Conservation (phyloP, 2,888 invertebrate species). For the Drosophila sordidula region DNA sequence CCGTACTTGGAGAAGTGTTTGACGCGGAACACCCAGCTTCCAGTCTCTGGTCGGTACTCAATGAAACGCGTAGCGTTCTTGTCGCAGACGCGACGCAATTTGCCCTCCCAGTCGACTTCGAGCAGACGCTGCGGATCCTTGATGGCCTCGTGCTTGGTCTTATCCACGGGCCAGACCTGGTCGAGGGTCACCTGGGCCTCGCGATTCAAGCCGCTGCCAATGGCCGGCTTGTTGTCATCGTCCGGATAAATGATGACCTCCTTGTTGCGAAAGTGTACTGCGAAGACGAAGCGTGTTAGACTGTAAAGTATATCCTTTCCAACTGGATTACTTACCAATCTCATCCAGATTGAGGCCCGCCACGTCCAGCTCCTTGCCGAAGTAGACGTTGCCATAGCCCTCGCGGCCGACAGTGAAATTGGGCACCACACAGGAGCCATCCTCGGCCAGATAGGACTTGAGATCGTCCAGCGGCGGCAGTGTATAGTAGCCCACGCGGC, state of each 20-base stretch:
- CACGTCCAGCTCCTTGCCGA: conserved; percentile 93
- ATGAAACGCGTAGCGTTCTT: conserved; percentile 96
- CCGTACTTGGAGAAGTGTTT: conserved; percentile 98
- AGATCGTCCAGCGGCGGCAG: conserved; percentile 94
- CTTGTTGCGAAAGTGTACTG: conserved; percentile 96
- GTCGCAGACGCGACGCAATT: conserved; percentile 92
- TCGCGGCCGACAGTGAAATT: conserved; percentile 95
- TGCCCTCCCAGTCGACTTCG: conserved; percentile 93
- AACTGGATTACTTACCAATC: conserved; percentile 86
- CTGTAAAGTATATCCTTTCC: too few species aligned
- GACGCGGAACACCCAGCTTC: conserved; percentile 98
- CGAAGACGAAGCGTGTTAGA: not conserved
- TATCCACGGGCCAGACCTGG: conserved; percentile 95
- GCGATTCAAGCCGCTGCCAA: conserved; percentile 95
- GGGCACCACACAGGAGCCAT: conserved; percentile 92
- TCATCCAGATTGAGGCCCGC: conserved; percentile 94
- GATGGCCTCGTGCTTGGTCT: conserved; percentile 91
- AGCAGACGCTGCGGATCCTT: conserved; percentile 91
- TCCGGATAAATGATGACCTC: conserved; percentile 98
- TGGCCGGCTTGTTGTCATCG: conserved; percentile 93
- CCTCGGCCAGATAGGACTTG: conserved; percentile 89
- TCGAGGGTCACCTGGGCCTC: conserved; percentile 96
- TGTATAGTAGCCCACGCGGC: conserved; percentile 95
- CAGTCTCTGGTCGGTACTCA: conserved; percentile 97
- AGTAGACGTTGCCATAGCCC: conserved; percentile 96